phyloP scores from a whole-genome alignment of 2,113 vertebrate genomes.

The Erythrolamprus reginae region DNA sequence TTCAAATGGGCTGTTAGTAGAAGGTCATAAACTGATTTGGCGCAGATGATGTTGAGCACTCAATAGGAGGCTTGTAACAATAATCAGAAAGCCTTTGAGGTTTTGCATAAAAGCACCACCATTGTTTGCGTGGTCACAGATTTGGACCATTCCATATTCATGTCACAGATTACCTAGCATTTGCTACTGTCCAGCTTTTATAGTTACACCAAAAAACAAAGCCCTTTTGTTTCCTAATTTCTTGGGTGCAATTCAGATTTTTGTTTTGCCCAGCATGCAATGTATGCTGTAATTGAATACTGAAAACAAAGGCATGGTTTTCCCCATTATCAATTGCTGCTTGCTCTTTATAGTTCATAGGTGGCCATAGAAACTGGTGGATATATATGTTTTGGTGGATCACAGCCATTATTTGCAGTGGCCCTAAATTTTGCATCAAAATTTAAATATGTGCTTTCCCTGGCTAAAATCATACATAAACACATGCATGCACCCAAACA shows the following conservation, averaged over 20 bases:
- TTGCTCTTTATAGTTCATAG: neutral
- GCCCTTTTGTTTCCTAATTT: neutral
- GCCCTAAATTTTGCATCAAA: neutral
- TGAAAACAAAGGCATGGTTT: neutral
- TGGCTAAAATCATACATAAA: neutral
- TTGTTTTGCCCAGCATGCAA: neutral
- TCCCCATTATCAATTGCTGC: neutral
- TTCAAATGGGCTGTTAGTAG: constrained; percentile 38
- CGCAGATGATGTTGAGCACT: neutral
- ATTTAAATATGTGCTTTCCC: neutral
- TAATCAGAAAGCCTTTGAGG: constrained; percentile 28
- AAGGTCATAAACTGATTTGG: constrained; percentile 16
- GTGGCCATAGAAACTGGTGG: neutral
- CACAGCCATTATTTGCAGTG: neutral
- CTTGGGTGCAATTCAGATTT: neutral
- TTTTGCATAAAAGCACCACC: constrained; percentile 26
- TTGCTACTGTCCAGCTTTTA: constrained; percentile 15
- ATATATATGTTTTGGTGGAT: neutral
- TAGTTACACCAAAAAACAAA: neutral
- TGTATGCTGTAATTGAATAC: neutral
- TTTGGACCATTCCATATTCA: constrained; percentile 30
- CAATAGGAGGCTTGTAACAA: constrained; percentile 29
- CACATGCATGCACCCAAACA: neutral
- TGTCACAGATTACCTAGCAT: constrained; percentile 30
- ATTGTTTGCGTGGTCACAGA: constrained; percentile 42